Base-by-base conservation (phyloP, 2,888 invertebrate genomes). In the Heterodera filipjevi region DNA sequence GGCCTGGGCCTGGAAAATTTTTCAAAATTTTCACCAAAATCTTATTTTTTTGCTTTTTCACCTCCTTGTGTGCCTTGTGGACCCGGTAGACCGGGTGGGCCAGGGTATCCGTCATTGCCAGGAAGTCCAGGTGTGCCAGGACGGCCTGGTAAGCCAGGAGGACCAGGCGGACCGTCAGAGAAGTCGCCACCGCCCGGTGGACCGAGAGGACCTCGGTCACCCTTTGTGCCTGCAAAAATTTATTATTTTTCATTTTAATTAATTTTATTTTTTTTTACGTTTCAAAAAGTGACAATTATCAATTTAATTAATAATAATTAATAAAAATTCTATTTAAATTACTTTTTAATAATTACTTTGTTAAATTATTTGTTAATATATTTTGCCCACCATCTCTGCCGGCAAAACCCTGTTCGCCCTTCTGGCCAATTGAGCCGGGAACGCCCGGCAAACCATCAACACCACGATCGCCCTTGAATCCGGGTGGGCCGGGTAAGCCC, bases 81-180 rank as follows among this genome's bases (percentile, higher is more conserved):
- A 71, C 87, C 87, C 30, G 84, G 80, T 39, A 86, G 86, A 76
- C 87, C 87, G 8, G 81, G 82, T 72, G 84, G 82, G 70, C 92
- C 92, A 19, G 85, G 79, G 16, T 71, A 72, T 75, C 91, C 91
- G 35, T 90, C 86, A 19, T 83, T 84, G 77, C 91, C 91, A 66
- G 85, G 84, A 49, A 80, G 83, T 78, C 89, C 89, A 64, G 87
- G 87, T 46, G 86, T 84, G 71, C 90, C 90, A 70, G 87, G 86
- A 35, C 84, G 85, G 81, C 90, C 90, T 44, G 84, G 84, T 46
- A 86, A 80, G 70, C 87, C 87, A 64, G 86, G 83, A 32, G 87
- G 87, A 79, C 87, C 87, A 64, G 88, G 87, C 68, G 86, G 85
- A 70, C 87, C 88, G 72, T 87, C 87, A 68, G 84, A 84, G 80